Conservation (phyloP, 2,113 vertebrate genomes). For the Cervus canadensis region DNA sequence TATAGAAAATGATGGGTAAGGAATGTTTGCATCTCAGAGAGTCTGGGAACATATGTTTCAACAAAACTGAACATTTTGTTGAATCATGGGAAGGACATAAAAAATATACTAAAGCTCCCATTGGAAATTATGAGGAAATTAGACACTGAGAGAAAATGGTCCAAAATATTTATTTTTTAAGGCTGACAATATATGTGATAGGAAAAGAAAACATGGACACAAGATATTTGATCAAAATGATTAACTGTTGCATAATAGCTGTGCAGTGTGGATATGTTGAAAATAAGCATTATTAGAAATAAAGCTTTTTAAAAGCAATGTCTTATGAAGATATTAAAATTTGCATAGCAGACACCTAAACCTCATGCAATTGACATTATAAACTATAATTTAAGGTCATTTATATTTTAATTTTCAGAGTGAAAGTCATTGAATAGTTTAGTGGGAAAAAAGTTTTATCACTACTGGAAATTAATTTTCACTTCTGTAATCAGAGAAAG, state of each 20-base stretch:
- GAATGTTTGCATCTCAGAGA: background rate
- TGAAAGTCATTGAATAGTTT: constrained; percentile 14
- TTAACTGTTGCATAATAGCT: background rate
- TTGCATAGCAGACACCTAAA: background rate
- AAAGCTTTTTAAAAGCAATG: constrained; percentile 3
- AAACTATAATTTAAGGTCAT: background rate
- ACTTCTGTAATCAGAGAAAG: constrained; percentile 37
- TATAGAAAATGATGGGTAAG: background rate
- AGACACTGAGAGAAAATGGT: background rate
- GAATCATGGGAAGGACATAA: background rate
- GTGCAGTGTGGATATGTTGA: background rate
- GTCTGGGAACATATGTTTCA: background rate
- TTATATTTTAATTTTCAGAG: background rate
- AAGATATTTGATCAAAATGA: constrained; percentile 1
- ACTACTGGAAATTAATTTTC: constrained; percentile 35
- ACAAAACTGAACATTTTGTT: background rate
- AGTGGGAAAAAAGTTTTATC: constrained; percentile 25
- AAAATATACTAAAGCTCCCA: background rate
- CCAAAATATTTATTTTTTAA: background rate
- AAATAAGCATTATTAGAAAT: background rate
- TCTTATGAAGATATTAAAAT: background rate
- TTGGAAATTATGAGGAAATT: background rate
- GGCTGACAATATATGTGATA: background rate
- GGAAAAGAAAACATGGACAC: background rate
- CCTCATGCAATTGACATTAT: background rate